Percentiles rank a stretch among this genome's conserved stretches.
Conservation (phyloP, 2,888 invertebrate genomes). For the Aphidius colemani region DNA sequence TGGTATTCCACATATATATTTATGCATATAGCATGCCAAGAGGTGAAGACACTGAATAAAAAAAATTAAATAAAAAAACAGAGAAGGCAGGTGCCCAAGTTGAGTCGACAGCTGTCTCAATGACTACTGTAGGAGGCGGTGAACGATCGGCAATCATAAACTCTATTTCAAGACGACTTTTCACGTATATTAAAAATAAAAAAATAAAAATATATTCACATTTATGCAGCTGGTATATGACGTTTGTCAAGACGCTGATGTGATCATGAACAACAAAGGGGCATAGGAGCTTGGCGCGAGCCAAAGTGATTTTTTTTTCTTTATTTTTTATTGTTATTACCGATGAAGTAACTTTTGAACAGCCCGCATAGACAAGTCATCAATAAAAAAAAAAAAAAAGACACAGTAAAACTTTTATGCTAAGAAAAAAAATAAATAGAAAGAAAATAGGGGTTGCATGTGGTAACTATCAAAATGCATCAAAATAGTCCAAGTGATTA, state of each 20-base stretch:
- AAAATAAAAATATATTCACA: neutral
- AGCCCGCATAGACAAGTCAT: constrained; percentile 15
- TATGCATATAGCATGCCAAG: no score
- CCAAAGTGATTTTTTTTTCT: constrained; percentile 7
- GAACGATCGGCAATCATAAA: constrained; percentile 25
- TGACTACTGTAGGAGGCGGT: constrained; percentile 23
- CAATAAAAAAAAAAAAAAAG: neutral
- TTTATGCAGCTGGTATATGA: no score
- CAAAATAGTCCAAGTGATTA: no score
- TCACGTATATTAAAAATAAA: constrained; percentile 30
- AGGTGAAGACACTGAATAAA: no score
- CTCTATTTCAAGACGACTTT: constrained; percentile 23
- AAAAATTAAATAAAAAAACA: neutral
- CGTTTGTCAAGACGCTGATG: constrained; percentile 10
- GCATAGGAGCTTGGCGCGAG: constrained; percentile 15
- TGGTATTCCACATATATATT: no score
- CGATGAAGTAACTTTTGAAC: constrained; percentile 16
- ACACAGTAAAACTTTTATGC: neutral
- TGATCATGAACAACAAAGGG: constrained; percentile 12
- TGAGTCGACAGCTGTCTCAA: constrained; percentile 29
- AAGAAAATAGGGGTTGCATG: no score
- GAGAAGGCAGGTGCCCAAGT: constrained; percentile 27
- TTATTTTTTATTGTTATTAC: constrained; percentile 4
- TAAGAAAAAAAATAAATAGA: neutral
- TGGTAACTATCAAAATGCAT: no score